These are phyloP conservation scores for Thripadectes ignobilis DNA, from an alignment of 2,797 vertebrate species.

Conservation along the genomic window DNA sequence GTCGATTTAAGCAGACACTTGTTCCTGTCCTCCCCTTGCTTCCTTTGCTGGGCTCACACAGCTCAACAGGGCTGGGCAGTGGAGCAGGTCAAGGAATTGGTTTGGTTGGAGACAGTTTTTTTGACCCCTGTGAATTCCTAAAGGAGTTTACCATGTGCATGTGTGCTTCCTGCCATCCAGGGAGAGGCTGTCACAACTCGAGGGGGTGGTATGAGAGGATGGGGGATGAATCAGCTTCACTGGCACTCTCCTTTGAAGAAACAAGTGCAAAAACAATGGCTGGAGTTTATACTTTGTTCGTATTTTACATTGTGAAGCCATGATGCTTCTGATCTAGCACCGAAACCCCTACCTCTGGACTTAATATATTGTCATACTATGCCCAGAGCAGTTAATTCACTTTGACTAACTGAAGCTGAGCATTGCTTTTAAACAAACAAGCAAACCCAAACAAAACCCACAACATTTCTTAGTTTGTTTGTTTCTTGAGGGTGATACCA, in stretches of 20 bases:
- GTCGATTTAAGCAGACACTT: neutral
- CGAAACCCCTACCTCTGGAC: neutral
- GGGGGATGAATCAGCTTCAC: conserved; percentile 8
- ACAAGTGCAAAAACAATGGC: neutral
- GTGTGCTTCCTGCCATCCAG: neutral
- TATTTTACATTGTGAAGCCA: neutral
- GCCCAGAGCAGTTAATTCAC: neutral
- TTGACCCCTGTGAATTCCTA: neutral
- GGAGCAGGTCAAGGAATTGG: neutral
- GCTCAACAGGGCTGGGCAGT: rapidly evolving
- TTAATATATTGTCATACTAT: neutral
- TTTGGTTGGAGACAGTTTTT: neutral
- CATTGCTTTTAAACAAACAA: neutral
- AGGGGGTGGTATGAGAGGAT: neutral
- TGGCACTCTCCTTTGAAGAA: conserved; percentile 29
- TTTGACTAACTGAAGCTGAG: neutral
- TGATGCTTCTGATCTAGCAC: neutral
- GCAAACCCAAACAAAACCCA: neutral
- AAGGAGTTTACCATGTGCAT: neutral
- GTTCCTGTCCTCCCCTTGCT: neutral
- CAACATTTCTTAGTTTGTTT: neutral
- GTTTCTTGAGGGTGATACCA: neutral
- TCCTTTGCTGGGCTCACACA: neutral
- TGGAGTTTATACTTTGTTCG: neutral
- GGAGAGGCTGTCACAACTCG: neutral